Base-by-base conservation (phyloP, 2,797 vertebrate genomes). In the Orestias chungarensis region DNA sequence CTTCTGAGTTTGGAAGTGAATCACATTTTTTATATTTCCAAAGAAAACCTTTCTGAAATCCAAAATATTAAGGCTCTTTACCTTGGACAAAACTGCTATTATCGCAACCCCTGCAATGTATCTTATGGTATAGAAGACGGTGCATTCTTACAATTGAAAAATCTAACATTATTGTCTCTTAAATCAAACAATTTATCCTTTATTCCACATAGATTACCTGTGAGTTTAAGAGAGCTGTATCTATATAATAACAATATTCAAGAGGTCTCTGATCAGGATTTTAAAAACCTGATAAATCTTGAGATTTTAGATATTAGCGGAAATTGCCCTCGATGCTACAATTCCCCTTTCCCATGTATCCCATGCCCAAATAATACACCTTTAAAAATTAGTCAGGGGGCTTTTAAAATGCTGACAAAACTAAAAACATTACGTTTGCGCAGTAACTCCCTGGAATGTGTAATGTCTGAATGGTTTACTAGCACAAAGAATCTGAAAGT, bases 81-180 rank as follows among this genome's bases (percentile, higher is more conserved):
- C 64, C 92, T 99, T 1, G 96, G 98, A 61, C 96, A 98, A 83
- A 99, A 99, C 83, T 99, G 97, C 74, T 99, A 99, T 86, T 98
- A 92, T 81, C 94, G 97, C 67, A 99, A 99, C 80, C 97, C 97
- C 0, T 99, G 98, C 80, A 97, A 98, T 66, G 80, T 71, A 29
- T 95, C 96, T 0, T 99, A 96, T 87, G 54, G 64, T 14, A 94
- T 99, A 47, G 95, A 96, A 73, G 46, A 87, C 0, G 93, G 93
- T 18, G 94, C 97, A 2, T 98, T 99, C 89, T 81, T 87, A 54
- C 82, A 92, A 64, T 89, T 99, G 54, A 82, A 42, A 27, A 95
- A 93, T 70, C 90, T 99, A 79, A 95, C 86, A 55, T 40, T 97
- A 73, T 87, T 99, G 1, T 97, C 96, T 44, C 88, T 99, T 4